phyloP scores from a whole-genome alignment of 1,140 invertebrate species.

The Hypothenemus hampei region DNA sequence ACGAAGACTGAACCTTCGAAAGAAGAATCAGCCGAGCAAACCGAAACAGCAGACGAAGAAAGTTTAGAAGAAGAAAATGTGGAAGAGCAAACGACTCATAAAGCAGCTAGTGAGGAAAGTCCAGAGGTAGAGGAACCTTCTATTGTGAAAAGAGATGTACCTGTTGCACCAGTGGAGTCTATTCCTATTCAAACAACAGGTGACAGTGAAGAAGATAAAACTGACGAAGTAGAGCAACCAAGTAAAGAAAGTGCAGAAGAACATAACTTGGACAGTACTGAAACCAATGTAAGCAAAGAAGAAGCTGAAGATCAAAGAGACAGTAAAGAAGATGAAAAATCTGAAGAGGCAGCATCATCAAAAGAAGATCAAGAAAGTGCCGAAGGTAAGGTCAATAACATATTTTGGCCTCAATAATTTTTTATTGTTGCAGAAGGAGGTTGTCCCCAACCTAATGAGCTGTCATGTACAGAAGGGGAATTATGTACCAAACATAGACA shows the following conservation, averaged over 20 bases:
- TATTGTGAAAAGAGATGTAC: conserved; percentile 14
- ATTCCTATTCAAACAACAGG: conserved; percentile 4
- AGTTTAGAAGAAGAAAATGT: conserved; percentile 30
- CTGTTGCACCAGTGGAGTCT: neutral
- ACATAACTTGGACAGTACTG: too few species aligned
- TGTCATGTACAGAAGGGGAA: conserved; percentile 21
- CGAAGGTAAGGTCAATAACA: conserved; percentile 28
- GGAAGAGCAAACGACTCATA: conserved; percentile 17
- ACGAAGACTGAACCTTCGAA: conserved; percentile 16
- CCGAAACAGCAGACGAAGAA: conserved; percentile 5
- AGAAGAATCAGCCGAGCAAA: conserved; percentile 21
- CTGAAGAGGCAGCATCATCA: conserved; percentile 16
- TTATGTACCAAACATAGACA: conserved; percentile 19
- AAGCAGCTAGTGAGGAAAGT: conserved; percentile 16
- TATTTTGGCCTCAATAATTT: neutral
- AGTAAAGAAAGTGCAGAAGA: too few species aligned
- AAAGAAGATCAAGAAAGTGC: conserved; percentile 28
- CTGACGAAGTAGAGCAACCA: conserved; percentile 2
- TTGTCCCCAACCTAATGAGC: conserved; percentile 9
- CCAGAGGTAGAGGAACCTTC: conserved; percentile 15
- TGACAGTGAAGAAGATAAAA: conserved; percentile 12
- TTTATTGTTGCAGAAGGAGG: conserved; percentile 9
- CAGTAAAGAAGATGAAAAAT: conserved; percentile 18
- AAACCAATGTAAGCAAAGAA: conserved; percentile 14
- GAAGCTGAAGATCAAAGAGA: conserved; percentile 10